Percentiles rank a stretch among this genome's conserved stretches.
phyloP scores from a whole-genome alignment of 2,888 invertebrate genomes.

The Endomychus coccineus region DNA sequence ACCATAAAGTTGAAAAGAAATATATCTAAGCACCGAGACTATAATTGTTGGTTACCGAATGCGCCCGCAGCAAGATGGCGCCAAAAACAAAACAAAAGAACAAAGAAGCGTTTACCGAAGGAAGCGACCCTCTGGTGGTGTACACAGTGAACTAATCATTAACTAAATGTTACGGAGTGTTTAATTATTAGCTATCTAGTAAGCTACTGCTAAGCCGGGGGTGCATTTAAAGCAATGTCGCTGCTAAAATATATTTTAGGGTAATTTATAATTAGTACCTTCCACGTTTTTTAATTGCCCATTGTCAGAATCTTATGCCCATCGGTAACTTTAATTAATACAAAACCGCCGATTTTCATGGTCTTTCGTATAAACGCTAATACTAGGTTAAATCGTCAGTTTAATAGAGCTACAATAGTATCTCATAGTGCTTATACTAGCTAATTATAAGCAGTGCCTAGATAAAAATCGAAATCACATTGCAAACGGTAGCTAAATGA shows the following conservation, averaged over 20 bases:
- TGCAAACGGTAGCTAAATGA: too few relatives aligned
- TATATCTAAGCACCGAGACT: slow-evolving; percentile 40
- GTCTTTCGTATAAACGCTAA: neutral
- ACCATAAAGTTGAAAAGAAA: slow-evolving; percentile 32
- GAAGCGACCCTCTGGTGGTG: slow-evolving; percentile 32
- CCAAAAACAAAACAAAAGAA: slow-evolving; percentile 39
- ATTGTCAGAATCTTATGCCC: slow-evolving; percentile 13
- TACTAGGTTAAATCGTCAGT: too few relatives aligned
- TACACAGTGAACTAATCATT: slow-evolving; percentile 40
- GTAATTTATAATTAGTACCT: slow-evolving; percentile 41
- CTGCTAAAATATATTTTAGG: slow-evolving; percentile 35
- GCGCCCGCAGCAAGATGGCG: slow-evolving; percentile 41
- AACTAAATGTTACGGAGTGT: slow-evolving; percentile 35
- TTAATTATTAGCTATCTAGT: slow-evolving; percentile 37
- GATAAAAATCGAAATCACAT: too few relatives aligned
- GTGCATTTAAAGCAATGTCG: slow-evolving; percentile 25
- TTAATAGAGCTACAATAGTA: too few relatives aligned
- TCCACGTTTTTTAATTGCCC: slow-evolving; percentile 20
- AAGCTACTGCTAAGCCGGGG: slow-evolving; percentile 34
- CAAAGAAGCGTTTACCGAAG: slow-evolving; percentile 22
- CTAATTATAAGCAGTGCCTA: too few relatives aligned
- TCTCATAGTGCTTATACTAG: too few relatives aligned
- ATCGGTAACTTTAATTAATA: slow-evolving; percentile 12
- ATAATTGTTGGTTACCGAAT: slow-evolving; percentile 40
- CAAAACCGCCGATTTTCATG: neutral